Evolutionary conservation across 2,797 vertebrate species (phyloP), one percentile per base, ranked within the genome.

Genomic region (Darevskia mixta): DNA sequence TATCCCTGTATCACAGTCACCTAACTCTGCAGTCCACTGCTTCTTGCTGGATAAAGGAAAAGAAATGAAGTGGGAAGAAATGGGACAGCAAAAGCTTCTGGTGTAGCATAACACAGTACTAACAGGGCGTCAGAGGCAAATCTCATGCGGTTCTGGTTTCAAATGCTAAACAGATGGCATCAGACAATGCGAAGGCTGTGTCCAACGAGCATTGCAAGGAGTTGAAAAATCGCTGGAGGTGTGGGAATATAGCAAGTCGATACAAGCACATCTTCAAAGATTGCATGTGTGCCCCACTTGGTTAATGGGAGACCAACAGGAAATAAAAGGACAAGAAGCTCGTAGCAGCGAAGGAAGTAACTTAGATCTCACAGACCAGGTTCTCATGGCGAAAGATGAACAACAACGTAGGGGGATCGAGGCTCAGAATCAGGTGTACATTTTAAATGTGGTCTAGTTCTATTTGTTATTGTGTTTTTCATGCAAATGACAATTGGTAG

Each of bases 101-200:
- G 91, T 92, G 92, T 93, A 91, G 79, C 92, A 69, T 75, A 93
- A 91, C 82, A 88, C 38, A 89, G 79, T 90, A 84, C 83, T 88
- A 93, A 87, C 86, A 71, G 49, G 0, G 2, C 38, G 3, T 75
- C 86, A 88, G 85, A 93, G 1, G 0, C 92, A 90, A 86, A 41
- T 32, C 80, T 0, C 0, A 88, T 89, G 78, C 91, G 88, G 90
- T 91, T 95, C 91, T 8, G 89, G 93, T 95, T 89, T 88, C 82
- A 95, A 95, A 95, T 92, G 91, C 82, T 86, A 90, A 95, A 94
- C 94, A 96, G 93, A 96, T 95, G 95, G 92, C 91, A 95, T n/a
- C 85, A 90, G 91, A 95, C 93, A 95, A 95, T 95, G 91, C 91
- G 92, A 91, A 92, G 91, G 91, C 91, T 96, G 95, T 95, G 94